Base-by-base conservation (phyloP, 2,797 vertebrate species). In the Myotis planiceps region DNA sequence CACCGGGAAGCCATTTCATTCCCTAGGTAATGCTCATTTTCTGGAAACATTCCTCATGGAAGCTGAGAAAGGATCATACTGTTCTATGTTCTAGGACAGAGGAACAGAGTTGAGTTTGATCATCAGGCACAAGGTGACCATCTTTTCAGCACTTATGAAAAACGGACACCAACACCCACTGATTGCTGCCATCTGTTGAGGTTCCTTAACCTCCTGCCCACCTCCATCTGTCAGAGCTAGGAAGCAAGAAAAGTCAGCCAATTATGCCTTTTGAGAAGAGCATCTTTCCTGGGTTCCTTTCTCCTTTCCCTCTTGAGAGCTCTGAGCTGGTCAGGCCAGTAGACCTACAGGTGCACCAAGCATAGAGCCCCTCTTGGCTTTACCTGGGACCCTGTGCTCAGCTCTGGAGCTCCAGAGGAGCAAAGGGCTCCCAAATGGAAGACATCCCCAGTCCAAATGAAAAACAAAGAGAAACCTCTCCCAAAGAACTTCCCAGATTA, bases 121-220 rank as follows among this genome's bases (percentile, higher is more conserved):
- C 9, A 78, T 82, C 71, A 92, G 34, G 74, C 45, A 66, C 65
- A 76, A 75, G 45, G 34, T 71, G 96, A 90, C 66, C 83, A 75
- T 79, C 51, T 96, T 92, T 68, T 88, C 72, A 71, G 29, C 34
- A 79, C 58, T 84, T n/a, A 10, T 8, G 68, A 91, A 32, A 66
- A 92, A 88, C 27, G 84, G 29, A 25, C 63, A 93, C 47, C 51
- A 75, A 85, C 94, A 71, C 85, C 83, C 94, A 95, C 96, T 86
- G 90, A 55, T 60, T 34, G 15, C 29, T 23, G 53, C 76, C 29
- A 51, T 96, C 96, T 96, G 68, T 3, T 60, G 55, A 92, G 49
- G 55, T 71, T 68, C 51, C 66, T 27, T 85, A 86, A 92, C 93
- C 90, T 88, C 37, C 89, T 92, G 80, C 87, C 87, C 66, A 95